Percentiles rank a stretch among this genome's conserved stretches.
phyloP scores from a whole-genome alignment of 1,140 invertebrate genomes.

The Mizuhopecten yessoensis region DNA sequence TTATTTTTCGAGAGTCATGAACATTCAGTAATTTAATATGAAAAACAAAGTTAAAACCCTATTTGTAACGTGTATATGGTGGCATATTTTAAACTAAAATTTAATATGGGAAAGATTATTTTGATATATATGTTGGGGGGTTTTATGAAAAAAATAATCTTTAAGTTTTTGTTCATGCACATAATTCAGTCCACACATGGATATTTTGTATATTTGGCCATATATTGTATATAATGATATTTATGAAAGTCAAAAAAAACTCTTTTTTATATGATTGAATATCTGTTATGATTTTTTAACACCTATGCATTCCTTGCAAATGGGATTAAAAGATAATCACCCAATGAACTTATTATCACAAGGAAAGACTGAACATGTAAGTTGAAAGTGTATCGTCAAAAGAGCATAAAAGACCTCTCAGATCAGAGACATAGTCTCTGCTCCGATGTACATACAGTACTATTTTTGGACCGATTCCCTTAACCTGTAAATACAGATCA shows the following conservation, averaged over 20 bases:
- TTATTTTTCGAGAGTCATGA: too few relatives aligned
- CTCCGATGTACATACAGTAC: too few relatives aligned
- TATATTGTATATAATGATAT: neutral
- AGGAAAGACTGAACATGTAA: neutral
- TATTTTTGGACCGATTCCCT: too few relatives aligned
- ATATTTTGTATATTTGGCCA: neutral
- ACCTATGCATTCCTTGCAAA: neutral
- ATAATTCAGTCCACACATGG: neutral
- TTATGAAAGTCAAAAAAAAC: neutral
- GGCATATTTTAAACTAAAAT: neutral
- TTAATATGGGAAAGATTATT: neutral
- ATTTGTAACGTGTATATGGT: too few relatives aligned
- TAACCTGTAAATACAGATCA: neutral
- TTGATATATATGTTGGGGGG: neutral
- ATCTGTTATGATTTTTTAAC: neutral
- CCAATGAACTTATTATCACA: neutral
- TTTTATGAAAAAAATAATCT: neutral
- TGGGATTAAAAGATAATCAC: neutral
- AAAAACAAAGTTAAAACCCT: neutral
- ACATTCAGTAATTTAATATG: neutral
- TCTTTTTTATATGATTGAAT: neutral
- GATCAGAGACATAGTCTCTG: too few relatives aligned
- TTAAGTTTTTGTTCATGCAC: neutral
- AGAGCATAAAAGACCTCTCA: too few relatives aligned
- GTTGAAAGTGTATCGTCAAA: neutral